These are phyloP conservation scores for Syndactyla subalaris DNA, from an alignment of 2,797 vertebrate species.

Conservation along the genomic window DNA sequence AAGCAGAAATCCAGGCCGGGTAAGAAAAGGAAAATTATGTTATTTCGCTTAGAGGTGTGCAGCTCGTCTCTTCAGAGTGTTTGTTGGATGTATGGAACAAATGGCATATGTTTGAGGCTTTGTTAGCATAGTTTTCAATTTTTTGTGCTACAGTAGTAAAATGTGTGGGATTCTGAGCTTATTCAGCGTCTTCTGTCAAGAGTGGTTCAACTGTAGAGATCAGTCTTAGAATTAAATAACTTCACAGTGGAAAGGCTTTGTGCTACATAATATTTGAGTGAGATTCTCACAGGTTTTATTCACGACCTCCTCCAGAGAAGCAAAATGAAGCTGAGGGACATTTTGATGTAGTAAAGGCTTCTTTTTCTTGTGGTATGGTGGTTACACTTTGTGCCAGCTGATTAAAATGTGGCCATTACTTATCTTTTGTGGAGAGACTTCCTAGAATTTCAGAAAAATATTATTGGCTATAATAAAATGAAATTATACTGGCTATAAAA, in stretches of 20 bases:
- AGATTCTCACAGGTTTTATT: background rate
- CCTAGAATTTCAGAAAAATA: constrained; percentile 65
- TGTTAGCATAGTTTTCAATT: background rate
- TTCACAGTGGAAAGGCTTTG: background rate
- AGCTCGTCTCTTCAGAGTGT: background rate
- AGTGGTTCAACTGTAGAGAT: background rate
- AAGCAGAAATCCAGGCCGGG: constrained; percentile 81
- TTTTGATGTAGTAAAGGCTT: background rate
- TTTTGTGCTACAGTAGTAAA: background rate
- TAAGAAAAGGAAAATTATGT: constrained; percentile 46
- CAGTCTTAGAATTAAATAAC: background rate
- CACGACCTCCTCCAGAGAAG: background rate
- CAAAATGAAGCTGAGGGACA: background rate
- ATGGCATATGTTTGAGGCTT: background rate
- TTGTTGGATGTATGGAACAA: background rate
- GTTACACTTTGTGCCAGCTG: background rate
- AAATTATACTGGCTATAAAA: constrained; percentile 49
- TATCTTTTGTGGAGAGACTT: constrained; percentile 43
- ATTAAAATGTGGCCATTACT: constrained; percentile 25
- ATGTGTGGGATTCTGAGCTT: background rate
- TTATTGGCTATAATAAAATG: constrained; percentile 49
- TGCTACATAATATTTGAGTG: background rate
- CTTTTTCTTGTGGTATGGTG: background rate
- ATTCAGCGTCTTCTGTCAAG: background rate
- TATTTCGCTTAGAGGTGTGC: background rate